Evolutionary conservation across 2,797 vertebrate genomes (phyloP).

Genomic region (Rhinophrynus dorsalis): DNA sequence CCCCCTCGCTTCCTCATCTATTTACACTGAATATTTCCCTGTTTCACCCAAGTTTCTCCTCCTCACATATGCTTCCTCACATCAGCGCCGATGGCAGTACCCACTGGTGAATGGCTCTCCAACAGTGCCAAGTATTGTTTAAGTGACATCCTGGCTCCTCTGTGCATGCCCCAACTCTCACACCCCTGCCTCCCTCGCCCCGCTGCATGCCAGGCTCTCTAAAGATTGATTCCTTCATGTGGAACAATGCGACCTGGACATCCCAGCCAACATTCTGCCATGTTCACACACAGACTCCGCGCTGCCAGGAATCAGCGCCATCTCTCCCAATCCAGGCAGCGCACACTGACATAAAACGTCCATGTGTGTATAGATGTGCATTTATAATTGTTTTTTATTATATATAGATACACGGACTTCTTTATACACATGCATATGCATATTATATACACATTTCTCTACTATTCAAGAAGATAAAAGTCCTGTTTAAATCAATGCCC

Average conservation of each 20-base stretch:
- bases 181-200: constrained; percentile 27
- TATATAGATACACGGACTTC: no score
- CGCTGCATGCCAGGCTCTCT: constrained; percentile 58
- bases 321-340: background rate
- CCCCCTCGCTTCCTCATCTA: constrained; percentile 1
- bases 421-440: no score
- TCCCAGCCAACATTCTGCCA: constrained; percentile 59
- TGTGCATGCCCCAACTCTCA: constrained; percentile 45
- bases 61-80: constrained; percentile 57
- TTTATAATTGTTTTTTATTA: no score
- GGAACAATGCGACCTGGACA: constrained; percentile 58
- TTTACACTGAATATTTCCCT: constrained; percentile 39
- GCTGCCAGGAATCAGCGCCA: constrained; percentile 46
- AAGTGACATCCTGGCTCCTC: constrained; percentile 52
- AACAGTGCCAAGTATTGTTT: constrained; percentile 58
- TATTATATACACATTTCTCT: no score
- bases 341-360: no score
- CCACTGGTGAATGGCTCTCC: constrained; percentile 52
- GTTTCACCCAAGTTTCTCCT: constrained; percentile 49
- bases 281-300: constrained; percentile 54
- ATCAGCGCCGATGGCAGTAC: constrained; percentile 53
- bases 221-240: constrained; percentile 60
- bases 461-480: no score
- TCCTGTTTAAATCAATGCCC: no score
- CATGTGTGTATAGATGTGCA: no score